Evolutionary conservation across 1,140 invertebrate species (phyloP), one percentile per base, ranked within the genome.

Genomic region (Trachymyrmex cornetzi): DNA sequence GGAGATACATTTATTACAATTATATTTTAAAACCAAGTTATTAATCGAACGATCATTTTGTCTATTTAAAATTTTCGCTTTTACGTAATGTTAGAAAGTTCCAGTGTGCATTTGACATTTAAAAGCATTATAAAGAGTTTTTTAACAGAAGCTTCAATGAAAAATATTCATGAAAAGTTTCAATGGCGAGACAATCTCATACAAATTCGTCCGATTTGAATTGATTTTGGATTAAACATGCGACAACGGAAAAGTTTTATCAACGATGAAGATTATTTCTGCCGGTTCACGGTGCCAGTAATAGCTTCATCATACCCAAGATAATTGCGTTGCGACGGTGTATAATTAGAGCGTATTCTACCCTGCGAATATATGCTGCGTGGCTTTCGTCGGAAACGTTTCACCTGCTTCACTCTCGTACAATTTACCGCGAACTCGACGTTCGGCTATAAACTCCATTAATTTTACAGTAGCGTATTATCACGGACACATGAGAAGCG

Each of bases 291-390:
- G 90, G 90, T 91, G 91, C 85, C 77, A 63, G 72, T 93, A 93
- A 92, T 91, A 91, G 90, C 90, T 93, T 92, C 87, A 93, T 93
- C 92, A 90, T 92, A 86, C 80, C 50, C 79, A 59, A 34, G 66
- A 77, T 87, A 92, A 92, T 91, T 92, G 90, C 82, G 30, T 86
- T 86, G 84, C 89, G 88, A 89, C 75, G 61, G 44, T 64, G 72
- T 91, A 86, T 85, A 92, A 90, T 92, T 91, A 90, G 86, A 90
- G 84, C 72, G 48, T 81, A 87, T 85, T 87, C 80, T 85, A 27
- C 67, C 61, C 79, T 63, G 71, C 77, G 72, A 87, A 61, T 79
- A 80, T 86, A 61, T 86, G 75, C 85, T 74, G 67, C 69, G 77
- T 88, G 63, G 69, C 69, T 72, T 74, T 64, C 87, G 57, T 72